Conservation (phyloP, 64 coral and sea anemone genomes). For the Trachythela sp. region DNA sequence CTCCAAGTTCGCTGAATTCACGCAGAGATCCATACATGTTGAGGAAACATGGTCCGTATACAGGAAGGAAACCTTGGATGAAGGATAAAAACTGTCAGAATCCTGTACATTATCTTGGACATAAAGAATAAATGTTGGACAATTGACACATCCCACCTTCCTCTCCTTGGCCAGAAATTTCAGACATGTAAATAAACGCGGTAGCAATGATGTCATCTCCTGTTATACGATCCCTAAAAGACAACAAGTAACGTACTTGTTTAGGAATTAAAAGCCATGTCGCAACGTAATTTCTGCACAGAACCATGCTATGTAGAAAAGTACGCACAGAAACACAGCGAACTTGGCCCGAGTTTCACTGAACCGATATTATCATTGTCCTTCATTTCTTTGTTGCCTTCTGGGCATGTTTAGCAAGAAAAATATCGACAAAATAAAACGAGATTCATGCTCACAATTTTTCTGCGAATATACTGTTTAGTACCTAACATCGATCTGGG, state of each 20-base stretch:
- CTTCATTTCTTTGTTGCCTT: too few relatives aligned
- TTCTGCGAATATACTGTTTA: too few relatives aligned
- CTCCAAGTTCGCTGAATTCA: constrained; percentile 68
- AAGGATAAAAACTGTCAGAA: not conserved
- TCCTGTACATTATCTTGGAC: not conserved
- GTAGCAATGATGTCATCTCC: constrained; percentile 77
- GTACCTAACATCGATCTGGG: too few relatives aligned
- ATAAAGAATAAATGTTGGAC: not conserved
- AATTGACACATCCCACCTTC: constrained; percentile 53
- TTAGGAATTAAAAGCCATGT: not conserved
- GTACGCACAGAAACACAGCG: too few relatives aligned
- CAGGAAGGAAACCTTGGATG: constrained; percentile 56
- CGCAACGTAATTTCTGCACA: too few relatives aligned
- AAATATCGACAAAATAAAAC: too few relatives aligned
- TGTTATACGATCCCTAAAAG: constrained; percentile 62
- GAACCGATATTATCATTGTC: too few relatives aligned
- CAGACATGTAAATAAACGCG: constrained; percentile 55
- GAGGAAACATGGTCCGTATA: constrained; percentile 70
- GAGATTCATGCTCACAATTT: too few relatives aligned
- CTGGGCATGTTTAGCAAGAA: too few relatives aligned
- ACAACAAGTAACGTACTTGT: not conserved
- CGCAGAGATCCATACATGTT: constrained; percentile 87
- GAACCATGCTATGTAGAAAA: not conserved
- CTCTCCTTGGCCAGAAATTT: constrained; percentile 86
- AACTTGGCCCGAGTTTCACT: too few relatives aligned